Evolutionary conservation across 2,113 vertebrate species (phyloP).

Genomic region (Cottus gobio): DNA sequence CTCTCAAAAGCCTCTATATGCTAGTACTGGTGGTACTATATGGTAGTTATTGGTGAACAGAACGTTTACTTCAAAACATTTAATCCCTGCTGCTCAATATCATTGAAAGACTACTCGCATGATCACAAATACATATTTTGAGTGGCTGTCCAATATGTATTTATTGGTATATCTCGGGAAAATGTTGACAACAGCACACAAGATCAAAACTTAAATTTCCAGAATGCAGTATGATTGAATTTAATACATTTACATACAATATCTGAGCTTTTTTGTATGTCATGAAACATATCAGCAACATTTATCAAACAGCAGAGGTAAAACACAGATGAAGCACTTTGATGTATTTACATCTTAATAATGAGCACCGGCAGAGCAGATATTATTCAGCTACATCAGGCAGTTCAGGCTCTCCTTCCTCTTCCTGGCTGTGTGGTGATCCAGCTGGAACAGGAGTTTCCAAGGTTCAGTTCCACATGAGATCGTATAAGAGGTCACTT

Average conservation of each 20-base stretch:
- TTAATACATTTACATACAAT: background rate
- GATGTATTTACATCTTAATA: conserved; percentile 63
- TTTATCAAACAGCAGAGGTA: conserved; percentile 28
- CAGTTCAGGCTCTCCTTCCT: conserved; percentile 26
- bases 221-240: background rate
- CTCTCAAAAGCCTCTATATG: no score
- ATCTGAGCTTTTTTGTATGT: background rate
- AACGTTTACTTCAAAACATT: background rate
- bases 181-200: background rate
- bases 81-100: background rate
- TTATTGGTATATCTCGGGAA: background rate
- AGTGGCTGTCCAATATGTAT: background rate
- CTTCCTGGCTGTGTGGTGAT: conserved; percentile 10
- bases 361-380: conserved; percentile 40
- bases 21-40: no score
- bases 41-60: no score
- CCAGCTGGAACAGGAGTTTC: conserved; percentile 23
- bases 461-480: background rate
- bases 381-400: conserved; percentile 13
- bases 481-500: background rate
- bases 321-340: conserved; percentile 44
- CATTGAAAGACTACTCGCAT: background rate
- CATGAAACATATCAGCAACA: background rate
- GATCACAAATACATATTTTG: background rate
- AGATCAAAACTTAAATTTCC: background rate